Conservation (phyloP, 1,140 invertebrate genomes). For the Psix sp. region DNA sequence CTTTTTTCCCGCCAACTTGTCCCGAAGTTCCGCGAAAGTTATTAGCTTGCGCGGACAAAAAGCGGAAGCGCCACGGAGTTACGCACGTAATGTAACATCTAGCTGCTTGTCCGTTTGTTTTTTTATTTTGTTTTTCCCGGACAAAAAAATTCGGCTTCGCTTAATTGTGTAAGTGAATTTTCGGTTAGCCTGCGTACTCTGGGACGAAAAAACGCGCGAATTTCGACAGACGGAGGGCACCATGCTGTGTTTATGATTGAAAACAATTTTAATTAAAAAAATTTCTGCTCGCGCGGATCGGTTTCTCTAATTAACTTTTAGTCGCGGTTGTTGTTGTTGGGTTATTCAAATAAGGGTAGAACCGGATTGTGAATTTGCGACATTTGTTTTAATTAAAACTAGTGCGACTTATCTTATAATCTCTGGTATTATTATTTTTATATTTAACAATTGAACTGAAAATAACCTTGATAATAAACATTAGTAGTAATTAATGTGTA, state of each 20-base stretch:
- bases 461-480: no score
- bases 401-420: no score
- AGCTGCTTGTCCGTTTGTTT: conserved; percentile 32
- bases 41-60: conserved; percentile 29
- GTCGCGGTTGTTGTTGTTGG: conserved; percentile 3
- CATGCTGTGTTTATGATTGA: conserved; percentile 17
- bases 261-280: conserved; percentile 40
- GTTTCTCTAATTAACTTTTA: conserved; percentile 30
- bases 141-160: background rate
- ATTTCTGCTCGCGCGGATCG: conserved; percentile 12
- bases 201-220: conserved; percentile 10
- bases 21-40: conserved; percentile 30
- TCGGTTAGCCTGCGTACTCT: no score
- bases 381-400: conserved; percentile 24
- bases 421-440: no score
- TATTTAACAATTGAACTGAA: no score
- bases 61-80: conserved; percentile 11
- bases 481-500: no score
- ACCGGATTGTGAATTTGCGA: conserved; percentile 3
- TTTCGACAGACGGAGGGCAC: background rate
- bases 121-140: conserved; percentile 14
- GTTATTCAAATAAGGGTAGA: conserved; percentile 13
- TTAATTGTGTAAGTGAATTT: background rate
- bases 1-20: no score
- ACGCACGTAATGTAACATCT: conserved; percentile 42